Percentiles rank a stretch among this genome's conserved stretches.
Evolutionary conservation across 2,888 invertebrate genomes (phyloP).

Genomic region (Tenthredo notha): DNA sequence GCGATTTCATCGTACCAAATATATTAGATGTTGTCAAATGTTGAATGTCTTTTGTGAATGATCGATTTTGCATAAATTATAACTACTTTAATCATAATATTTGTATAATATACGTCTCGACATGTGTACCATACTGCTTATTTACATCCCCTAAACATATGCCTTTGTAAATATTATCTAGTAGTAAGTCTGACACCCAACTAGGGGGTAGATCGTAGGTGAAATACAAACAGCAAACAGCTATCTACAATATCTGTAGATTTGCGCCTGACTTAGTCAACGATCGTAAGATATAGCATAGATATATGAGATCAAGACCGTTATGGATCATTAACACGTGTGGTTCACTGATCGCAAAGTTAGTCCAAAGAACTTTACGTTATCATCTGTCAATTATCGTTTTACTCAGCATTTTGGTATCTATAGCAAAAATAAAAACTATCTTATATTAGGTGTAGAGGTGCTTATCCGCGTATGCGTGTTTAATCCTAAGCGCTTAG

Average conservation of each 20-base stretch:
- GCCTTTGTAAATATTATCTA: background rate
- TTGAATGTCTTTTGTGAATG: background rate
- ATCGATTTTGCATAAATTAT: background rate
- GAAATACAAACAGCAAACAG: background rate
- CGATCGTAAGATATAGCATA: background rate
- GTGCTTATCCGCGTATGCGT: background rate
- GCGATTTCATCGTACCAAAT: background rate
- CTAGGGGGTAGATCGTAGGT: background rate
- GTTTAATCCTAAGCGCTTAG: background rate
- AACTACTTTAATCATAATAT: too few species aligned
- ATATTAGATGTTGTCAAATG: background rate
- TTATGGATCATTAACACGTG: conserved; percentile 26
- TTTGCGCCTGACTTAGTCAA: background rate
- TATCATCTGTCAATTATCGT: background rate
- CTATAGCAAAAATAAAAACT: background rate
- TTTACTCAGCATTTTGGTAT: background rate
- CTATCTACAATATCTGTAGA: background rate
- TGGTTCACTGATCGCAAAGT: background rate
- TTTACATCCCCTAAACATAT: background rate
- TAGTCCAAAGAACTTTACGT: background rate
- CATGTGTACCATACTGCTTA: background rate
- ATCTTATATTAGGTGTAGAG: background rate
- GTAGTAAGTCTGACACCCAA: background rate
- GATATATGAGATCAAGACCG: conserved; percentile 1
- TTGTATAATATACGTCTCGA: background rate